Percentiles rank a stretch among this genome's conserved stretches.
Conservation (phyloP, 2,797 vertebrate species). For the Nothura maculosa region DNA sequence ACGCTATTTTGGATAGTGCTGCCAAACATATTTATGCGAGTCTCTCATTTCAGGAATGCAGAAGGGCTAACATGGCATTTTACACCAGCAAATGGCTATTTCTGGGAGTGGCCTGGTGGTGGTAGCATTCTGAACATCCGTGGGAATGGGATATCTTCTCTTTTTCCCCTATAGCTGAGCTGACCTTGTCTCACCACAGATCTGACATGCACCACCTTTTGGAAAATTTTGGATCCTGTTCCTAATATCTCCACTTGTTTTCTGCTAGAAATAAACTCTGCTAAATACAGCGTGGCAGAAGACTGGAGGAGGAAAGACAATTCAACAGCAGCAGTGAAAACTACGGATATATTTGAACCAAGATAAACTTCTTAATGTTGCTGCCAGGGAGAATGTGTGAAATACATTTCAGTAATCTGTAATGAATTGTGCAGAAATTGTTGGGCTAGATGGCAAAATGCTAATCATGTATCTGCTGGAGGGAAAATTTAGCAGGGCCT, state of each 20-base stretch:
- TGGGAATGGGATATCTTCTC: neutral
- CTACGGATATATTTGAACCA: neutral
- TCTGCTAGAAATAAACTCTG: neutral
- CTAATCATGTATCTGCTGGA: neutral
- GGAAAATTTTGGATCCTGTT: neutral
- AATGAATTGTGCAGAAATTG: neutral
- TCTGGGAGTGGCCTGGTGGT: rapidly evolving
- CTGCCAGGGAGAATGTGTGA: neutral
- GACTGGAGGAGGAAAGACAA: neutral
- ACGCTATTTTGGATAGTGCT: neutral
- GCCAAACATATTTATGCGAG: rapidly evolving
- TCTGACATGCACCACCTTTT: neutral
- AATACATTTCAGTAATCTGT: neutral
- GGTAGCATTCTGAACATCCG: neutral
- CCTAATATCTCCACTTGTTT: neutral
- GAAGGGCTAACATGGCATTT: neutral
- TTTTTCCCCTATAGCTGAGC: neutral
- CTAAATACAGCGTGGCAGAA: neutral
- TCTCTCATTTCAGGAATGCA: neutral
- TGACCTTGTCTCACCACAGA: neutral
- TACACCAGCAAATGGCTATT: neutral
- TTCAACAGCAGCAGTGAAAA: neutral
- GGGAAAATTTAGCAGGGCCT: neutral
- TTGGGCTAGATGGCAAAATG: neutral
- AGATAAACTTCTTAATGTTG: neutral